phyloP scores from a whole-genome alignment of 2,113 vertebrate species.

The Clarias batrachus region DNA sequence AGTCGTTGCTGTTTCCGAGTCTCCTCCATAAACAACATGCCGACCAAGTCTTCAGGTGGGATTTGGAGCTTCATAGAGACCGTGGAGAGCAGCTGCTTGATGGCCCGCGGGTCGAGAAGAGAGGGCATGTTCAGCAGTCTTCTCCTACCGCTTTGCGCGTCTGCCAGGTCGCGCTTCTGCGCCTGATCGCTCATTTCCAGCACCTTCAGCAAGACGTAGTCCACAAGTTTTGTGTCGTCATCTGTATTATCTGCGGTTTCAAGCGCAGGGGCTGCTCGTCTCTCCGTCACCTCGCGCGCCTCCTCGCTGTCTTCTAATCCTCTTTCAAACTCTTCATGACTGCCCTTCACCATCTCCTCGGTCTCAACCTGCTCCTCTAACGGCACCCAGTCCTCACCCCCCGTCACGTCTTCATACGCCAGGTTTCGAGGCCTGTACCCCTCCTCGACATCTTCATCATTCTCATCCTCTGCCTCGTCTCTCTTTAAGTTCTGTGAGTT shows the following conservation, averaged over 20 bases:
- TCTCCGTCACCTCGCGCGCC: slow-evolving; percentile 77
- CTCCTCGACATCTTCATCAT: slow-evolving; percentile 81
- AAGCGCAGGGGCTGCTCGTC: slow-evolving; percentile 70
- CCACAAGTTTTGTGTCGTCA: slow-evolving; percentile 83
- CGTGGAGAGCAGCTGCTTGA: slow-evolving; percentile 86
- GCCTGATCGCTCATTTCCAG: slow-evolving; percentile 78
- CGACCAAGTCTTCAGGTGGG: slow-evolving; percentile 91
- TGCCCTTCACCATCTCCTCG: slow-evolving; percentile 87
- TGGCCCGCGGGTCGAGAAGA: slow-evolving; percentile 81
- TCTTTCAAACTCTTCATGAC: slow-evolving; percentile 83
- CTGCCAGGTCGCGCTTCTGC: slow-evolving; percentile 68
- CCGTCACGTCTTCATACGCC: slow-evolving; percentile 90
- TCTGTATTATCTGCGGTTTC: slow-evolving; percentile 77
- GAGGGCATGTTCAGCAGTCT: slow-evolving; percentile 74
- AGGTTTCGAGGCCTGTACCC: slow-evolving; percentile 82
- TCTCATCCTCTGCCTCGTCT: slow-evolving; percentile 80
- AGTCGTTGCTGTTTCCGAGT: slow-evolving; percentile 75
- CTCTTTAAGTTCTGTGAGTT: slow-evolving; percentile 70
- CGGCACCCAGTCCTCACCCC: slow-evolving; percentile 94
- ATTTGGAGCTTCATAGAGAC: slow-evolving; percentile 94
- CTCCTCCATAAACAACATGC: slow-evolving; percentile 88
- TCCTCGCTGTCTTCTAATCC: slow-evolving; percentile 75
- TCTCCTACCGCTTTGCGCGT: slow-evolving; percentile 76
- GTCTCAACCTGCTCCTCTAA: slow-evolving; percentile 90
- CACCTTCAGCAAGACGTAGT: slow-evolving; percentile 85